phyloP scores from a whole-genome alignment of 2,113 vertebrate species.

The Thomomys bottae region DNA sequence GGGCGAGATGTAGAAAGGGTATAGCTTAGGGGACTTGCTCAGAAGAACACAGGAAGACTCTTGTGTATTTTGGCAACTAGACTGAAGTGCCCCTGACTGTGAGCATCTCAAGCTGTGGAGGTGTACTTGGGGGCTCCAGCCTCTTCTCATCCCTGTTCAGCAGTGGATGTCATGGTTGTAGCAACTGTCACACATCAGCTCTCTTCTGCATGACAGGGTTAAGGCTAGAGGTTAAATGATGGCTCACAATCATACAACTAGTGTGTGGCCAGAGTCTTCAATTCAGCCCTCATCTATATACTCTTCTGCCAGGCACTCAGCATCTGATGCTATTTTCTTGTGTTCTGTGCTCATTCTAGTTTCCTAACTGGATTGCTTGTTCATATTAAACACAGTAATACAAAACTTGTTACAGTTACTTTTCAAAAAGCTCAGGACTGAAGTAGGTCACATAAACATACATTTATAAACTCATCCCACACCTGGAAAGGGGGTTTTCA shows the following conservation, averaged over 20 bases:
- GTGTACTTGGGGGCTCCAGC: too few species aligned
- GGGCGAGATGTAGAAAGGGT: not conserved
- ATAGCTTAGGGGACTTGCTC: too few species aligned
- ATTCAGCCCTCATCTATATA: not conserved
- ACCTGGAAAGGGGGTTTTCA: not conserved
- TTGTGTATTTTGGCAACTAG: not conserved
- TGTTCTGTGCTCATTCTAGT: not conserved
- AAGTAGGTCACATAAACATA: not conserved
- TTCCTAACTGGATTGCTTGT: not conserved
- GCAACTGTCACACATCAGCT: not conserved
- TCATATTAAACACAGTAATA: not conserved
- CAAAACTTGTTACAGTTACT: not conserved
- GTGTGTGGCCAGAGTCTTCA: not conserved
- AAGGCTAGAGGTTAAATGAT: not conserved
- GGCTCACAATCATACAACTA: not conserved
- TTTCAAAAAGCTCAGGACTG: not conserved
- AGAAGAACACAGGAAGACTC: not conserved
- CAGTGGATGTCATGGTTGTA: not conserved
- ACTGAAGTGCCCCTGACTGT: not conserved
- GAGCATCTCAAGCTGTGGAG: not conserved
- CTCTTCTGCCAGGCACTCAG: not conserved
- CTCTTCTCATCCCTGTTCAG: not conserved
- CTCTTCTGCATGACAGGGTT: not conserved
- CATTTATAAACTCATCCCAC: too few species aligned
- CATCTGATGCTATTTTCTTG: not conserved